Percentiles rank a stretch among this genome's conserved stretches.
Evolutionary conservation across 1,140 invertebrate species (phyloP).

Genomic region (Cydia amplana): DNA sequence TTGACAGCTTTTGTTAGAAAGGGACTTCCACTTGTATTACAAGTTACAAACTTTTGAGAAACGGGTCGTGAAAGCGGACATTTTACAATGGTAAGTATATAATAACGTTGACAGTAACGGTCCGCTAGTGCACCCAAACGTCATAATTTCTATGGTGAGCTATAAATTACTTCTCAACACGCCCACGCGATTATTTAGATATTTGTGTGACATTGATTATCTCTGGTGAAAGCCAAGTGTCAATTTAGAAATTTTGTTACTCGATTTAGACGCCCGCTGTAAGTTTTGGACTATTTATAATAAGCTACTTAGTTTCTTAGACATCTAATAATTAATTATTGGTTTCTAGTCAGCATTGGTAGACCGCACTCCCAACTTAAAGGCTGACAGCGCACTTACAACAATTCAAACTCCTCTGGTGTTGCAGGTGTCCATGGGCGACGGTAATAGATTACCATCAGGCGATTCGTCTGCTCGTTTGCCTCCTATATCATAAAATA

Average conservation of each 20-base stretch:
- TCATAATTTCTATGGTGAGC: neutral
- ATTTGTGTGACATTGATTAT: constrained; percentile 10
- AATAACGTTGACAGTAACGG: neutral
- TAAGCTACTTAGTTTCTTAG: neutral
- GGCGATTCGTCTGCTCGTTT: no score
- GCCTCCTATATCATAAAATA: no score
- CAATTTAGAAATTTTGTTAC: constrained; percentile 5
- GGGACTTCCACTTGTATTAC: no score
- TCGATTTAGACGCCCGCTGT: neutral
- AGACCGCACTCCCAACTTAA: no score
- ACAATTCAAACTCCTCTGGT: no score
- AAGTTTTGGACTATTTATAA: neutral
- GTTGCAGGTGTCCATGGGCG: no score
- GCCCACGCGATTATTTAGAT: neutral
- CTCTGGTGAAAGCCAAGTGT: neutral
- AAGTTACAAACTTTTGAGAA: no score
- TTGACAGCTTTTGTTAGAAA: no score
- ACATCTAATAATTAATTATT: no score
- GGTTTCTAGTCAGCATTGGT: no score
- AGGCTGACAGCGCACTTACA: no score
- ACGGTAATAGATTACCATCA: no score
- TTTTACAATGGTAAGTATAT: constrained; percentile 12
- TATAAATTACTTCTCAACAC: neutral
- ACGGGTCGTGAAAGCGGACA: constrained; percentile 5
- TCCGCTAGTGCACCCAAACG: neutral